Evolutionary conservation across 2,797 vertebrate genomes (phyloP), one percentile per base, ranked within the genome.

Genomic region (Semotilus atromaculatus): DNA sequence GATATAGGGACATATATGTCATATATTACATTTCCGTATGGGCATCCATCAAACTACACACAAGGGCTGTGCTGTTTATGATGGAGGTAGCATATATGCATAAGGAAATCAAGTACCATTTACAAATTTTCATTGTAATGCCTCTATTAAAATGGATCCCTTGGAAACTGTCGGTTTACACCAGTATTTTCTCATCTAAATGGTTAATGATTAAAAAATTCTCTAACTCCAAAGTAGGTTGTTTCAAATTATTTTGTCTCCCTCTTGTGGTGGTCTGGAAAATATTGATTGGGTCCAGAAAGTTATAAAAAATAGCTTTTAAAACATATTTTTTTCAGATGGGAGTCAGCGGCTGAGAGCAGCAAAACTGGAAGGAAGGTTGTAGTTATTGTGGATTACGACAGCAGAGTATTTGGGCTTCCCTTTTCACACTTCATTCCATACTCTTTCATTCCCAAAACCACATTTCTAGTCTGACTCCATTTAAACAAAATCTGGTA

Each of bases 21-120:
- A n/a, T n/a, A n/a, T n/a, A n/a, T n/a, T n/a, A n/a, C n/a, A n/a
- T n/a, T n/a, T n/a, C n/a, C n/a, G n/a, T n/a, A n/a, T n/a, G n/a
- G n/a, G n/a, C n/a, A n/a, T 93, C 90, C 88, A 92, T 94, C 91
- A 92, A 55, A 40, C 31, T 0, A 9, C 86, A 90, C 87, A 75
- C 88, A 51, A 80, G 88, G 90, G 88, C 0, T 51, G 23, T 68
- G 45, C n/a, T 67, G 34, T 36, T 66, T 66, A 45, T 48, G 34
- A 34, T 45, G 9, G 60, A 81, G 36, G 18, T 8, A 29, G 34
- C 23, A 74, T 75, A n/a, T 75, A n/a, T 58, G 58, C 6, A 36
- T 43, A 77, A 34, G 34, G 9, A 68, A 26, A 75, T 55, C 29
- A 75, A 55, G 45, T 38, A 29, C 11, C 55, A 29, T 83, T 55